Base-by-base conservation (phyloP, 2,888 invertebrate species). In the Baccha elongata region DNA sequence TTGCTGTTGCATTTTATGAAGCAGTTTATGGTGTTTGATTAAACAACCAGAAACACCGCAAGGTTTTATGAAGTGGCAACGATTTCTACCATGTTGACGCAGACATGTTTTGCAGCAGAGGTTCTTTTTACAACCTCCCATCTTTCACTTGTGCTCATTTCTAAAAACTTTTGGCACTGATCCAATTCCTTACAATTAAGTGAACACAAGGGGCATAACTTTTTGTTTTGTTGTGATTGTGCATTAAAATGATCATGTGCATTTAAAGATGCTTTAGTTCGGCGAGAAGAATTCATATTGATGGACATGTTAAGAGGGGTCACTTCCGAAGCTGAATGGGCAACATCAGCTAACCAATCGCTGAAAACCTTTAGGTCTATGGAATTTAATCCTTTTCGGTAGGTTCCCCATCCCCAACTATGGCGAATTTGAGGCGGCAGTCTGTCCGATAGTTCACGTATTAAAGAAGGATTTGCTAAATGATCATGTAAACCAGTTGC, bases 391-490 rank as follows among this genome's bases (percentile, higher is more conserved):
- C n/a, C 8, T 21, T 55, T 37, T n/a, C 55, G 50, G 46, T 58
- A 46, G 13, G 29, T 8, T 10, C 55, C 74, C n/a, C n/a, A n/a
- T n/a, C n/a, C n/a, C 67, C 58, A 74, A 15, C 29, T 44, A 11
- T 55, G 11, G 13, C 50, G 67, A 8, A 68, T 23, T 17, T 35
- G 32, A 10, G 40, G 11, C 19, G 74, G 74, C 15, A 74, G 21
- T 46, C 40, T 65, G 6, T 67, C 67, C 3, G 40, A 21, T 1
- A 75, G 48, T 37, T 75, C 74, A 15, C 65, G 67, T 15, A 75
- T 10, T 5, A 64, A 21, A 0, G 26, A 21, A 17, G 42, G 62
- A 21, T 72, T 72, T 1, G 29, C 26, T 35, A 72, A 37, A 53
- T 72, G 48, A 19, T 50, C 32, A 19, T 37, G 13, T 10, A 42